Evolutionary conservation across 2,113 vertebrate genomes (phyloP).

Genomic region (Strix aluco): DNA sequence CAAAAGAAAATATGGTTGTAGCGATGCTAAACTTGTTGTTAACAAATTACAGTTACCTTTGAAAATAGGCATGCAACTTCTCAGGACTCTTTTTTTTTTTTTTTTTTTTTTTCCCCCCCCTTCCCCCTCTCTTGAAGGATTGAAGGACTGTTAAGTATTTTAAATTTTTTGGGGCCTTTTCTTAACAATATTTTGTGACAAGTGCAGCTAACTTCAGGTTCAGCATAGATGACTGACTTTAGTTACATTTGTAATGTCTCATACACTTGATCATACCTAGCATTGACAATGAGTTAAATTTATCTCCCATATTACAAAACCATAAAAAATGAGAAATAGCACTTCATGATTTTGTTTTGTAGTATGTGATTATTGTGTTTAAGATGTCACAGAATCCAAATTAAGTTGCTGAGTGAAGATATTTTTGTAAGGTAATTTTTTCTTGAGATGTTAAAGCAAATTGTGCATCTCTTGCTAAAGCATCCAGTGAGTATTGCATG

Average conservation of each 20-base stretch:
- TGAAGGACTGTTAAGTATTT: background rate
- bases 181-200: background rate
- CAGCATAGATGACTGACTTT: background rate
- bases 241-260: background rate
- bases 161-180: background rate
- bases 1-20: background rate
- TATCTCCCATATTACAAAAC: background rate
- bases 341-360: background rate
- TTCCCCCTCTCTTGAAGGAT: too few species aligned
- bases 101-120: too few species aligned
- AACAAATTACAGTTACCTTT: background rate
- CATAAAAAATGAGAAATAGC: background rate
- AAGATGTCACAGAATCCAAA: conserved; percentile 2
- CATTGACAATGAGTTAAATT: background rate
- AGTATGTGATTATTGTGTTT: background rate
- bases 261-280: background rate
- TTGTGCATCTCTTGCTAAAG: background rate
- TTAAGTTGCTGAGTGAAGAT: background rate
- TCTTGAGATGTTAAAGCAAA: background rate
- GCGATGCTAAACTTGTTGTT: background rate
- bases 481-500: background rate
- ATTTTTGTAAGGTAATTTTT: background rate
- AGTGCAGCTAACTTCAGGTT: background rate
- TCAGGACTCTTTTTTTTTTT: background rate
- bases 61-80: background rate